A percentile compares a stretch with the other conserved stretches of the same genome.
phyloP scores from a whole-genome alignment of 2,888 invertebrate genomes.

The Eretmocerus hayati region DNA sequence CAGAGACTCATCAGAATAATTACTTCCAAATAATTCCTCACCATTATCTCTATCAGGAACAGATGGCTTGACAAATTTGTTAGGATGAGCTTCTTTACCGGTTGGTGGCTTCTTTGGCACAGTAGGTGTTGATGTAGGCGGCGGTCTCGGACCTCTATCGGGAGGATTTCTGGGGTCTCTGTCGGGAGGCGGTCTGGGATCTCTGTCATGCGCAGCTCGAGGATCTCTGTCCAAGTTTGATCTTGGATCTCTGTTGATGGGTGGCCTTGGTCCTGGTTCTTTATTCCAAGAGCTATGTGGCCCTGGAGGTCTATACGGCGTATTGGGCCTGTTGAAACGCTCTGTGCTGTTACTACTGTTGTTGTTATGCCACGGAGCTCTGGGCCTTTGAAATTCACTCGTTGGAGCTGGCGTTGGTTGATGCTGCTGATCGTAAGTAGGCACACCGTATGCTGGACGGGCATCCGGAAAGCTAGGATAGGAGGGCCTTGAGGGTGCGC shows the following conservation, averaged over 20 bases:
- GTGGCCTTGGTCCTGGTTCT: conserved; percentile 11
- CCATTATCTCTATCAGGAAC: conserved; percentile 11
- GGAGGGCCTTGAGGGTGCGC: too few relatives aligned
- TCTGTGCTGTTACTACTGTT: neutral
- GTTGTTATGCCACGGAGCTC: neutral
- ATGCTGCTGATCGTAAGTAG: conserved; percentile 8
- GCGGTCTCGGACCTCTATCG: conserved; percentile 1
- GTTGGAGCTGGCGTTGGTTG: neutral
- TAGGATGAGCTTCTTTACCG: conserved; percentile 17
- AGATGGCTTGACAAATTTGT: conserved; percentile 12
- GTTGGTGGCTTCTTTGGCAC: conserved; percentile 5
- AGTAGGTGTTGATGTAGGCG: too few relatives aligned
- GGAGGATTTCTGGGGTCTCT: conserved; percentile 9
- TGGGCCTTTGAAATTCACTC: conserved; percentile 12
- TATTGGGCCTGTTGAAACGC: neutral
- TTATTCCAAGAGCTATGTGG: conserved; percentile 13
- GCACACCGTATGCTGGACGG: conserved; percentile 3
- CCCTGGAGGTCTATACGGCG: conserved; percentile 5
- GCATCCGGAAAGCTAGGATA: conserved; percentile 6
- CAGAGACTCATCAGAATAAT: neutral
- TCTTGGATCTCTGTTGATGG: conserved; percentile 17
- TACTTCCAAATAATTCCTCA: neutral
- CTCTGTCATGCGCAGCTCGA: conserved; percentile 6
- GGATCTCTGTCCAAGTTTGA: neutral
- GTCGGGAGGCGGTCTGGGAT: conserved; percentile 4